Evolutionary conservation across 2,113 vertebrate species (phyloP), one percentile per base, ranked within the genome.

Genomic region (Catharus minimus): DNA sequence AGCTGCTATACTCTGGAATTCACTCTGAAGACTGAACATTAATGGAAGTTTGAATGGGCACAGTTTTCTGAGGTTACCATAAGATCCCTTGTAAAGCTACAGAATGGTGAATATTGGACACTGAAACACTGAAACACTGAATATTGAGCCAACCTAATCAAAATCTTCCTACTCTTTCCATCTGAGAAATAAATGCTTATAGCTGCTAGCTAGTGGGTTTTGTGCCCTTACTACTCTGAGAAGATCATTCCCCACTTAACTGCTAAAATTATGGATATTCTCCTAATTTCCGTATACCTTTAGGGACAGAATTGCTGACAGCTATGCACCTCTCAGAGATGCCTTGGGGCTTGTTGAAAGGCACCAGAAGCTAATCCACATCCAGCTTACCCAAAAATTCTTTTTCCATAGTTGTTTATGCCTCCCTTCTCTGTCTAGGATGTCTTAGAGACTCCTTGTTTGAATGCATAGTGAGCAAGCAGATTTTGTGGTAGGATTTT

Each of bases 401-500:
- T 10, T 86, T 91, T 90, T 30, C 38, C 7, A 1, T 27, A 8
- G 15, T 17, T 60, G 2, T 67, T 83, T 66, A n/a, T 52, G 7
- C 9, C 68, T 90, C 26, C 23, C 7, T 88, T 88, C 64, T 79
- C 27, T 71, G 24, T 32, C 12, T n/a, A 30, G 32, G 13, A 5
- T 73, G 8, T 16, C 19, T 69, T 8, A 52, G 47, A 43, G 43
- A 16, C 10, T 57, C 41, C 4, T 66, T 85, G 50, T 69, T 69
- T 21, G 6, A 92, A 73, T 36, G n/a, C 32, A 73, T 27, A 33
- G 50, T 41, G 78, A 96, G 64, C 36, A 95, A 95, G 85, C 26
- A 26, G 53, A 69, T 96, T 88, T 50, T 72, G 19, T 21, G 69
- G 22, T 30, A 32, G 66, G 52, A 82, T 78, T 91, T 96, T 90